Conservation (phyloP, 2,113 vertebrate genomes). For the Lagopus muta region DNA sequence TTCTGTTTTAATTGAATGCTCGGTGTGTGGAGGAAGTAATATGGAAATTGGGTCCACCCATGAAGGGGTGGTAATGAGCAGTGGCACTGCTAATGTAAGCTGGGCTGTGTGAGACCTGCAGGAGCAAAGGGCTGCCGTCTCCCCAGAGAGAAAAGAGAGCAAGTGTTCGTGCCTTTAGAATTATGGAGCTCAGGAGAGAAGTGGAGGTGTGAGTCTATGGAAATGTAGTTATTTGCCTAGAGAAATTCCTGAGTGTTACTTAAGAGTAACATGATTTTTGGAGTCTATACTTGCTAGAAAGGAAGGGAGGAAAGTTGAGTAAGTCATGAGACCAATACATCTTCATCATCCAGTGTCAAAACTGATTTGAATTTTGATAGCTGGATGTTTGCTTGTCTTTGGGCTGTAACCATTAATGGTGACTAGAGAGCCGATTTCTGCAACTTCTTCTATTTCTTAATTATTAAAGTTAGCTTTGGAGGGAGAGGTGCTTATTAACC, state of each 20-base stretch:
- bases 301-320: neutral
- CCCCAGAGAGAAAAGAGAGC: neutral
- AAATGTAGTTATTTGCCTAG: neutral
- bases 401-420: neutral
- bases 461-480: neutral
- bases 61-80: neutral
- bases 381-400: neutral
- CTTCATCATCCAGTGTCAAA: neutral
- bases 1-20: neutral
- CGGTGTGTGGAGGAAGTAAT: neutral
- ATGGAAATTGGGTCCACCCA: neutral
- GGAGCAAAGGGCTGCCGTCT: neutral
- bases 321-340: neutral
- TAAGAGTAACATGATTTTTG: neutral
- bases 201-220: neutral
- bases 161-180: neutral
- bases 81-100: neutral
- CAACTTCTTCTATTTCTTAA: neutral
- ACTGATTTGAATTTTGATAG: neutral
- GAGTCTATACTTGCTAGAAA: neutral
- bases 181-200: fast-evolving
- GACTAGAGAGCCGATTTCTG: neutral
- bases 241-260: neutral
- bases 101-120: neutral
- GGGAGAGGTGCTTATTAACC: neutral